Percentiles rank a stretch among this genome's conserved stretches.
phyloP scores from a whole-genome alignment of 2,113 vertebrate species.

The Corythaeola cristata region DNA sequence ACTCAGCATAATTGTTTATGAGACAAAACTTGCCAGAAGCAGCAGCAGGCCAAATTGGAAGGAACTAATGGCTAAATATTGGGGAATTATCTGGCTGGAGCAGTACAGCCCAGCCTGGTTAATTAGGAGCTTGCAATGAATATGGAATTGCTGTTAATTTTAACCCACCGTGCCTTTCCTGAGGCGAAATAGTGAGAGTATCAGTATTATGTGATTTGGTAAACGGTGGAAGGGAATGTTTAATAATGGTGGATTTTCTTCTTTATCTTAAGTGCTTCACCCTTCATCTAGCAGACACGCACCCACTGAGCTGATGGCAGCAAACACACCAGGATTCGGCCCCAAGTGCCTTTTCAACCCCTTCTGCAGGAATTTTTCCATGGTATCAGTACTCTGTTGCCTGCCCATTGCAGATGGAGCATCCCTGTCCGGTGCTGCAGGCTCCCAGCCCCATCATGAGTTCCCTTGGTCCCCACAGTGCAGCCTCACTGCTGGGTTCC shows the following conservation, averaged over 20 bases:
- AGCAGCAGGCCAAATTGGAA: conserved; percentile 52
- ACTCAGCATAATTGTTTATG: conserved; percentile 45
- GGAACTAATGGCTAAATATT: conserved; percentile 43
- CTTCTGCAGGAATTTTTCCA: background rate
- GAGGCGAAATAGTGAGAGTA: background rate
- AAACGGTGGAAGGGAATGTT: background rate
- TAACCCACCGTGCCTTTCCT: background rate
- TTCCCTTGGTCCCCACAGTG: no score
- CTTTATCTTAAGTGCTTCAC: background rate
- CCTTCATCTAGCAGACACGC: background rate
- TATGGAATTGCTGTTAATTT: conserved; percentile 29
- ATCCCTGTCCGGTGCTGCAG: background rate
- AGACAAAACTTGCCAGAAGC: conserved; percentile 48
- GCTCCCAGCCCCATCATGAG: accelerated
- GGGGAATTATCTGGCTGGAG: conserved; percentile 53
- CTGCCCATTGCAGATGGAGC: background rate
- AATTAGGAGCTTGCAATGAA: conserved; percentile 50
- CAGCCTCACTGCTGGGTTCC: background rate
- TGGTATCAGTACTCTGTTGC: no score
- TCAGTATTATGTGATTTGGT: background rate
- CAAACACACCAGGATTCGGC: background rate
- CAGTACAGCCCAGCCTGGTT: background rate
- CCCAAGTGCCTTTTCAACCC: background rate
- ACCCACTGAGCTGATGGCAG: background rate
- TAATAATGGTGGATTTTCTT: conserved; percentile 5